Evolutionary conservation across 2,113 vertebrate genomes (phyloP).

Genomic region (Rostratula benghalensis): DNA sequence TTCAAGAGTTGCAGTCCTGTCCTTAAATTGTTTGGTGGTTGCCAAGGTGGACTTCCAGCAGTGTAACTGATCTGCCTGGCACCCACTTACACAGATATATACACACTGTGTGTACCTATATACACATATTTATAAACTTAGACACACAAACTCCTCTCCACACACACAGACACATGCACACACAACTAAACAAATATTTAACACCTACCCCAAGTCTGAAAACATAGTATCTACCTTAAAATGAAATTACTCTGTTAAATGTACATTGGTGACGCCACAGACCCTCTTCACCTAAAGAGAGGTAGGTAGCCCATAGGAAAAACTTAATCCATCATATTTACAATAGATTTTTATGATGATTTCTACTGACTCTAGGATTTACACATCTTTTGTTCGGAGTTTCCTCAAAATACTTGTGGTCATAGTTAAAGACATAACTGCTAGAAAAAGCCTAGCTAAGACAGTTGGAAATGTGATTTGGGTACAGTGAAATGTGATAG

Average conservation of each 20-base stretch:
- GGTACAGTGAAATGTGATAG: not conserved
- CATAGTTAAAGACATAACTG: not conserved
- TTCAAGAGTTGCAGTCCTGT: not conserved
- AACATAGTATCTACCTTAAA: not conserved
- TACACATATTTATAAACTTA: not conserved
- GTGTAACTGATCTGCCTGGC: not conserved
- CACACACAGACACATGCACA: too few species aligned
- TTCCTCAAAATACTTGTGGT: conserved; percentile 10
- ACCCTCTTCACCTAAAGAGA: not conserved
- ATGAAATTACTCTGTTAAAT: not conserved
- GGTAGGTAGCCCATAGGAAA: not conserved
- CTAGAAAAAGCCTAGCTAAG: not conserved
- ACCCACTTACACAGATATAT: not conserved
- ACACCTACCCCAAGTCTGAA: not conserved
- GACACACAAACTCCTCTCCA: not conserved
- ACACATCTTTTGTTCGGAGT: not conserved
- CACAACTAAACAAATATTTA: not conserved
- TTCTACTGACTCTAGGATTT: not conserved
- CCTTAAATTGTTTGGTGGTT: not conserved
- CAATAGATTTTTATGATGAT: not conserved
- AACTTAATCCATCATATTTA: not conserved
- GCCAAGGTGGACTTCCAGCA: not conserved
- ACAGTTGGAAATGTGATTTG: not conserved
- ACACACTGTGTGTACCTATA: not conserved
- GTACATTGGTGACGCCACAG: not conserved